A percentile compares a stretch with the other conserved stretches of the same genome.
These are phyloP conservation scores for Drosophila eohydei DNA, from an alignment of 2,888 invertebrate genomes.

Conservation along the genomic window DNA sequence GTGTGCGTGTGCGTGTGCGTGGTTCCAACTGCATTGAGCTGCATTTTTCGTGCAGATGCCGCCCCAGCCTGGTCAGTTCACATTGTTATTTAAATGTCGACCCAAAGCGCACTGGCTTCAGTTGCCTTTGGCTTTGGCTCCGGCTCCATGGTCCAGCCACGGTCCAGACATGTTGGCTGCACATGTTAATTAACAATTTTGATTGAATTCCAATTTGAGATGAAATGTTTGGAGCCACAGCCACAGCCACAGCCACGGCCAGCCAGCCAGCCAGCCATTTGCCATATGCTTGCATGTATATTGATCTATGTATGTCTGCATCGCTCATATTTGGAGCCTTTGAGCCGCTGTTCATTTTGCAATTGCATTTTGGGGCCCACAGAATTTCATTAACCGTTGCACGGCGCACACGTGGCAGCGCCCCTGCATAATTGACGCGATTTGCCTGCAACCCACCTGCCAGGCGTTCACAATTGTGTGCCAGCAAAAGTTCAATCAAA, in stretches of 20 bases:
- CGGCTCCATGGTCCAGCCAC: not conserved
- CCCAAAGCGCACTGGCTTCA: constrained; percentile 22
- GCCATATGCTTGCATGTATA: not conserved
- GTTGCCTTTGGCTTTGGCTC: not conserved
- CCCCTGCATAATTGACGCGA: constrained; percentile 29
- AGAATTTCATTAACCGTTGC: constrained; percentile 41
- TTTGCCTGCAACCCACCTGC: not conserved
- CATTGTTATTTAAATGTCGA: constrained; percentile 61
- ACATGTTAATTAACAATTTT: constrained; percentile 82
- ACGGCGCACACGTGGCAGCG: constrained; percentile 23
- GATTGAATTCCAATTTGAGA: constrained; percentile 78
- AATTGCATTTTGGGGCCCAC: constrained; percentile 28
- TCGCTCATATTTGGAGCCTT: constrained; percentile 35
- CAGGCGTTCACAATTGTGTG: constrained; percentile 16
- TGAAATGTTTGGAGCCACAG: constrained; percentile 59
- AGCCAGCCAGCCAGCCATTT: not conserved
- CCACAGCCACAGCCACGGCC: not conserved
- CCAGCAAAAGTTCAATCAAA: constrained; percentile 6
- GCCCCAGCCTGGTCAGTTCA: constrained; percentile 10
- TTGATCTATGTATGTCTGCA: not conserved
- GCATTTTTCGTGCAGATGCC: constrained; percentile 20
- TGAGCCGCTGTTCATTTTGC: constrained; percentile 51
- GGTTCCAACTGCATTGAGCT: constrained; percentile 34
- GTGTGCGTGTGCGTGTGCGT: not conserved
- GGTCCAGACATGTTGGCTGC: constrained; percentile 41